Evolutionary conservation across 2,888 invertebrate genomes (phyloP).

Genomic region (Rhingia campestris): DNA sequence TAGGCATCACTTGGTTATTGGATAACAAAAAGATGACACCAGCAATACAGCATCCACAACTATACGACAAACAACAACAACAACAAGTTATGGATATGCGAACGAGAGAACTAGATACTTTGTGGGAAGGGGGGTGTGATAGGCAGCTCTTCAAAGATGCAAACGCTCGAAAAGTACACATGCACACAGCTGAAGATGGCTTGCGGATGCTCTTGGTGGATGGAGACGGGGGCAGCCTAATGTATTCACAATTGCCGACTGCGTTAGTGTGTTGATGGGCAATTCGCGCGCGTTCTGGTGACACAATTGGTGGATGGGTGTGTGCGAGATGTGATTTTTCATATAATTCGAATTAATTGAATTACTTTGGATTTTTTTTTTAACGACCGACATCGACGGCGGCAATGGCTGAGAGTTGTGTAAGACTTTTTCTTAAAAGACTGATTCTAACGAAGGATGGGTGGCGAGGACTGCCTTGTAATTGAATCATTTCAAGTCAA

Average conservation of each 20-base stretch:
- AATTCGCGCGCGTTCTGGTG: constrained; percentile 39
- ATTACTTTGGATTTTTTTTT: constrained; percentile 32
- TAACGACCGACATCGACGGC: constrained; percentile 1
- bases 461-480: constrained; percentile 7
- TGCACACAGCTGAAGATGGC: constrained; percentile 3
- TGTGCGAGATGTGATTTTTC: constrained; percentile 37
- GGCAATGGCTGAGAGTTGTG: constrained; percentile 19
- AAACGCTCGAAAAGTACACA: constrained; percentile 7
- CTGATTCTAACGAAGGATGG: constrained; percentile 9
- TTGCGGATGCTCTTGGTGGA: constrained; percentile 17
- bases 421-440: constrained; percentile 34
- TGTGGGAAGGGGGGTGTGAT: neutral
- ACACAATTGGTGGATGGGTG: constrained; percentile 46
- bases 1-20: constrained; percentile 33
- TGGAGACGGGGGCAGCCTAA: neutral
- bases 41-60: constrained; percentile 9
- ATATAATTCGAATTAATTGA: constrained; percentile 58
- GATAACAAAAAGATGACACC: constrained; percentile 65
- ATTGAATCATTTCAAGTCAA: constrained; percentile 40
- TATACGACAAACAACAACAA: constrained; percentile 21
- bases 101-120: constrained; percentile 44
- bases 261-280: constrained; percentile 22
- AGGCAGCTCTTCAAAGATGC: constrained; percentile 25
- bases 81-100: constrained; percentile 14
- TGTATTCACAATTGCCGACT: constrained; percentile 48